Evolutionary conservation across 2,797 vertebrate genomes (phyloP).

Genomic region (Propithecus deckenii): DNA sequence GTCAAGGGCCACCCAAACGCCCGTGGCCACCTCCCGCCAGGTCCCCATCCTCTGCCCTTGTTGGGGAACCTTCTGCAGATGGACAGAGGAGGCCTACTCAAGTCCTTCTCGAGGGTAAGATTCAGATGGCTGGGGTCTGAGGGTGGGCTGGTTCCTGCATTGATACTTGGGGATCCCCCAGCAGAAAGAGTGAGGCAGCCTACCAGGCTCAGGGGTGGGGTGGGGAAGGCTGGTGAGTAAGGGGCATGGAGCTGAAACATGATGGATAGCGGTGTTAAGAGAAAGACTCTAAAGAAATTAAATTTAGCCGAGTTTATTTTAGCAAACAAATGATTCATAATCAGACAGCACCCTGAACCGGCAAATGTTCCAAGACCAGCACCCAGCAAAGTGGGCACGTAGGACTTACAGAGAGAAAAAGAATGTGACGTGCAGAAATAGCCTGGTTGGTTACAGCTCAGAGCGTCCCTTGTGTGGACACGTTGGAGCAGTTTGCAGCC

Average conservation of each 20-base stretch:
- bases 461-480: not conserved
- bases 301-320: not conserved
- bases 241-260: not conserved
- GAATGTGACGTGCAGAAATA: not conserved
- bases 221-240: not conserved
- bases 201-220: not conserved
- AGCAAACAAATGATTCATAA: not conserved
- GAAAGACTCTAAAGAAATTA: not conserved
- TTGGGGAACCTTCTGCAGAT: constrained; percentile 85
- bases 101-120: constrained; percentile 54
- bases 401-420: not conserved
- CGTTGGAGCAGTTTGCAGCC: not conserved
- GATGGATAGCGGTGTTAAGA: not conserved
- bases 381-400: not conserved
- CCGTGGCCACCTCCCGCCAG: constrained; percentile 74
- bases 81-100: constrained; percentile 58
- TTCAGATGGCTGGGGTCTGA: rapidly evolving
- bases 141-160: not conserved
- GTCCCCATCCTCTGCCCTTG: constrained; percentile 78
- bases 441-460: not conserved
- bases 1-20: not conserved
- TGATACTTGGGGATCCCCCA: not conserved
- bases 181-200: not conserved
- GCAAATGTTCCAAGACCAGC: too few species aligned
- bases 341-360: not conserved